Evolutionary conservation across 2,888 invertebrate species (phyloP).

Genomic region (Latheticus oryzae): DNA sequence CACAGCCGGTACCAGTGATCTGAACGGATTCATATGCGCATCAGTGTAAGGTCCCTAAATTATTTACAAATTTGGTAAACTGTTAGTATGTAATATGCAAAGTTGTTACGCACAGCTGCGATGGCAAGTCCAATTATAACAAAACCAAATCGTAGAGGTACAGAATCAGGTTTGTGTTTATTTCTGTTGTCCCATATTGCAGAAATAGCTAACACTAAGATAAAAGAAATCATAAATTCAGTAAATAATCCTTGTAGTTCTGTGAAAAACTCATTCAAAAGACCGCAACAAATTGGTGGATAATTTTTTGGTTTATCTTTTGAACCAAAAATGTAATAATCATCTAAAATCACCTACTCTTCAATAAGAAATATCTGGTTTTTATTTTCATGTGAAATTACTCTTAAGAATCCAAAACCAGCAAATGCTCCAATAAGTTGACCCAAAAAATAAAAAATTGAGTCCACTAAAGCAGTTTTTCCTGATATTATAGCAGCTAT

Average conservation of each 20-base stretch:
- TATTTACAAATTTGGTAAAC: not conserved
- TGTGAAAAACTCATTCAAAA: constrained; percentile 38
- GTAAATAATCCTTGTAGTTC: constrained; percentile 69
- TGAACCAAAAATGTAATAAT: too few species aligned
- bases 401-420: constrained; percentile 77
- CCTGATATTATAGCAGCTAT: constrained; percentile 75
- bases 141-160: constrained; percentile 76
- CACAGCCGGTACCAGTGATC: constrained; percentile 78
- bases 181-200: constrained; percentile 80
- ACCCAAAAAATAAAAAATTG: constrained; percentile 72
- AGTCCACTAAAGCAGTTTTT: constrained; percentile 67
- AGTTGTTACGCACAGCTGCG: constrained; percentile 74
- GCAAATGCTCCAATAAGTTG: constrained; percentile 76
- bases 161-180: constrained; percentile 72
- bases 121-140: constrained; percentile 74
- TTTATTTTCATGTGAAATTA: too few species aligned
- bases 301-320: too few species aligned
- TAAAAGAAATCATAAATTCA: constrained; percentile 74
- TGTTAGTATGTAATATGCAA: too few species aligned
- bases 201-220: constrained; percentile 75
- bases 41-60: constrained; percentile 70
- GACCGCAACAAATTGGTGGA: not conserved
- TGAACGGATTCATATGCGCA: constrained; percentile 77
- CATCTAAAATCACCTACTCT: not conserved
- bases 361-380: too few species aligned